Conservation (phyloP, 2,113 vertebrate species). For the Phylloscopus whistleri region DNA sequence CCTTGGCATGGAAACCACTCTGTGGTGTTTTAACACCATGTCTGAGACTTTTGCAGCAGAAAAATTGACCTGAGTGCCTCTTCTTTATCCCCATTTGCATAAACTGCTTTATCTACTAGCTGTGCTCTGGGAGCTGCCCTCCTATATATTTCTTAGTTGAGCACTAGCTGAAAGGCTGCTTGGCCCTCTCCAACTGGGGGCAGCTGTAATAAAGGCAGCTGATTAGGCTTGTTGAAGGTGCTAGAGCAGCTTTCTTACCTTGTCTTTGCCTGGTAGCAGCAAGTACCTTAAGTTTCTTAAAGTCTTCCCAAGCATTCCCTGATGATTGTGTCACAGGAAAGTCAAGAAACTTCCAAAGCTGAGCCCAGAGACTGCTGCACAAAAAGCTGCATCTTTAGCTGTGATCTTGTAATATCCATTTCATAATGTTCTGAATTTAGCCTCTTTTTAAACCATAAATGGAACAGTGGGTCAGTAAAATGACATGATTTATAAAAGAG, state of each 20-base stretch:
- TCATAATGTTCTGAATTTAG: background rate
- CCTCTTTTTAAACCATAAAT: background rate
- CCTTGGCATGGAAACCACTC: rapidly evolving
- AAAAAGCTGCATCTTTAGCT: background rate
- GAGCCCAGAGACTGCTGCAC: background rate
- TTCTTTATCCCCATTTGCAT: rapidly evolving
- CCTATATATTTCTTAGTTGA: background rate
- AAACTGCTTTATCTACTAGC: background rate
- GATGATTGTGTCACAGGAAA: background rate
- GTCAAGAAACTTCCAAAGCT: background rate
- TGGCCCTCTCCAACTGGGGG: background rate
- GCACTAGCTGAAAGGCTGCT: background rate
- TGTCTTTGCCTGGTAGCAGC: background rate
- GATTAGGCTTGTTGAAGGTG: rapidly evolving
- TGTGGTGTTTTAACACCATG: rapidly evolving
- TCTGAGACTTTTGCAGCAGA: background rate
- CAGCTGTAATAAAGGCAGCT: background rate
- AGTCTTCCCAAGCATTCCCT: background rate
- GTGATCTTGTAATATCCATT: background rate
- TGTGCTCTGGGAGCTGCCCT: background rate
- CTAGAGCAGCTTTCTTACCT: background rate
- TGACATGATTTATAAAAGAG: background rate
- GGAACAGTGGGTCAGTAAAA: background rate
- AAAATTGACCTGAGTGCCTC: rapidly evolving
- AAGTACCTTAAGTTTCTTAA: background rate